Base-by-base conservation (phyloP, 2,797 vertebrate genomes). In the Gallinago solitaria region DNA sequence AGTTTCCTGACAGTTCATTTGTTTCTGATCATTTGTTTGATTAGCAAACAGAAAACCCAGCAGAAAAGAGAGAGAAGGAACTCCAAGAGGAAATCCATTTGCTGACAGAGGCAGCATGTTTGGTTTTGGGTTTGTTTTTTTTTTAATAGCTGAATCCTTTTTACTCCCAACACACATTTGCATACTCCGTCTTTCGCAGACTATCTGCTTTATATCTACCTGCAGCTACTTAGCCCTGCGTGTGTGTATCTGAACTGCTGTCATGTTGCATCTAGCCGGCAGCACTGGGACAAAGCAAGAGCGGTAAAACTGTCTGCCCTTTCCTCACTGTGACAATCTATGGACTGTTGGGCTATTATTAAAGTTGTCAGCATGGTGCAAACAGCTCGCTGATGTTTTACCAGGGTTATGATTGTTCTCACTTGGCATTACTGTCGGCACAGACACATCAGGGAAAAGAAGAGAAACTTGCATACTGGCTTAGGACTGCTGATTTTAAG, bases 281-380 rank as follows among this genome's bases (percentile, higher is more conserved):
- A 89, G 68, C 78, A 28, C 61, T 11, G 33, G 61, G 82, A 90
- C 37, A 95, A 93, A 88, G 56, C 32, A 84, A 83, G 95, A 94
- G 47, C 48, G 27, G 83, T 89, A 89, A 80, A 68, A 43, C 30
- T 65, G 54, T 48, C 88, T 95, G 73, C 78, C n/a, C 60, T 95
- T 92, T 93, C 95, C 56, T 87, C 45, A 54, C 69, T 79, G 45
- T 81, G 83, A 92, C 70, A 85, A 41, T 61, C 45, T 77, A 37
- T 16, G 25, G 61, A 33, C 30, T 69, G 9, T 91, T 79, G 80
- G 41, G 60, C 71, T 93, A 60, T 91, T 94, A 95, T 95, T 91
- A 79, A 91, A 50, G 56, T 83, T 68, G 94, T 89, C 96, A 86
- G 71, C 56, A 67, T 57, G 65, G 50, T 89, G 78, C 79, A 87